These are phyloP conservation scores for Nothobranchius furzeri DNA, from an alignment of 2,113 vertebrate genomes.

Conservation along the genomic window DNA sequence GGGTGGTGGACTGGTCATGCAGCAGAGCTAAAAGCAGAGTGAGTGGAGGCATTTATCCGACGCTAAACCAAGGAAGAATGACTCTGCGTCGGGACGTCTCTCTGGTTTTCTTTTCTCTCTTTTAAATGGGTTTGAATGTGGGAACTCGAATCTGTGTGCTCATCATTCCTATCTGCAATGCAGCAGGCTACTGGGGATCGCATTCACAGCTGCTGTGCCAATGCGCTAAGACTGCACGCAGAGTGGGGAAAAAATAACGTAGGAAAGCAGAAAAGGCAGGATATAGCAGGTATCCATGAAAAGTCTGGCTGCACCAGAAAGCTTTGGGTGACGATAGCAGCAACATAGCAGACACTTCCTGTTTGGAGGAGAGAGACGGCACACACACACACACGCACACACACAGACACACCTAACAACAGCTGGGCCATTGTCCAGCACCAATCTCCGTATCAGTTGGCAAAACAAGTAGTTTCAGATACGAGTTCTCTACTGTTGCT, in stretches of 20 bases:
- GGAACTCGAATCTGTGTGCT: slow-evolving; percentile 61
- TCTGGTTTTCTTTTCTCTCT: background rate
- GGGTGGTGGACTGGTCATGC: slow-evolving; percentile 34
- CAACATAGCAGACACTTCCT: slow-evolving; percentile 51
- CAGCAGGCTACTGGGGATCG: slow-evolving; percentile 69
- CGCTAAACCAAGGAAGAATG: slow-evolving; percentile 44
- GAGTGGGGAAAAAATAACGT: slow-evolving; percentile 29
- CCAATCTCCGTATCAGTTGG: slow-evolving; percentile 23
- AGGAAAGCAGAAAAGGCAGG: background rate
- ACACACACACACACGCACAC: slow-evolving; percentile 1
- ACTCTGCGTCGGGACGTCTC: slow-evolving; percentile 34
- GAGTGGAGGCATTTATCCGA: slow-evolving; percentile 48
- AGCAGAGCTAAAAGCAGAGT: slow-evolving; percentile 44
- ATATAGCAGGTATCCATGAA: slow-evolving; percentile 2
- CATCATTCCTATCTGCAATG: slow-evolving; percentile 77
- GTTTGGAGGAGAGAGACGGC: slow-evolving; percentile 27
- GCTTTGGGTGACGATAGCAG: slow-evolving; percentile 21
- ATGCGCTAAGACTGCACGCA: slow-evolving; percentile 44
- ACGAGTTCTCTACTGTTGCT: slow-evolving; percentile 31
- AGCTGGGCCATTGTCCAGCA: slow-evolving; percentile 46
- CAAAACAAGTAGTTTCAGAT: slow-evolving; percentile 36
- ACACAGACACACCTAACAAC: slow-evolving; percentile 5
- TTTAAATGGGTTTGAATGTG: slow-evolving; percentile 59
- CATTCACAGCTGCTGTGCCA: slow-evolving; percentile 59
- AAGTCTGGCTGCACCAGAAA: slow-evolving; percentile 14